Conservation (phyloP, 2,113 vertebrate genomes). For the Sisor rabdophorus region DNA sequence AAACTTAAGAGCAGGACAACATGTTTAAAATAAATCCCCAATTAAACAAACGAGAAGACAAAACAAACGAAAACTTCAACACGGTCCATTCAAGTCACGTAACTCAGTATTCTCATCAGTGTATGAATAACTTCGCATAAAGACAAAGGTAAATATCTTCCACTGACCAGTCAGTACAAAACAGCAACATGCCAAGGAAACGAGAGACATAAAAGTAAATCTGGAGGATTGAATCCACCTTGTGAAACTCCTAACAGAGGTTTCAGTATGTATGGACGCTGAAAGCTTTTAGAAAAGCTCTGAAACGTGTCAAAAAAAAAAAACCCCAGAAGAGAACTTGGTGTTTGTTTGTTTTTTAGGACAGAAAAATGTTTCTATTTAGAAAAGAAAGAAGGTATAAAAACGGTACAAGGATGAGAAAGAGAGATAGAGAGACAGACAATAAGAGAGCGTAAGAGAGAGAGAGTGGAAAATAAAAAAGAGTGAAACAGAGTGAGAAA, state of each 20-base stretch:
- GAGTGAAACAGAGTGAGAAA: too few species aligned
- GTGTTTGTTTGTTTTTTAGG: background rate
- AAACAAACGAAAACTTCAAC: slow-evolving; percentile 3
- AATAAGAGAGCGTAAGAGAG: too few species aligned
- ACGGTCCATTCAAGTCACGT: slow-evolving; percentile 34
- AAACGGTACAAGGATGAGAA: too few species aligned
- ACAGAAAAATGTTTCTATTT: background rate
- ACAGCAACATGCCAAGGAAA: slow-evolving; percentile 9
- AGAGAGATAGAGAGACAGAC: too few species aligned
- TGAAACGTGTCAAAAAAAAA: background rate
- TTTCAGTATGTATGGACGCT: background rate
- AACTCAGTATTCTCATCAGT: slow-evolving; percentile 31
- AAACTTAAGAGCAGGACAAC: slow-evolving; percentile 16
- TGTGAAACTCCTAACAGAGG: background rate
- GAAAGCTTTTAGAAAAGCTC: background rate
- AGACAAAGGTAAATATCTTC: slow-evolving; percentile 21
- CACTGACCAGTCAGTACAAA: slow-evolving; percentile 43
- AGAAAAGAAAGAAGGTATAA: too few species aligned
- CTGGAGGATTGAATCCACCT: background rate
- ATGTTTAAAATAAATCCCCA: background rate
- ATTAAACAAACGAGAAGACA: background rate
- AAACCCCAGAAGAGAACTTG: background rate
- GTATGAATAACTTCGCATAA: slow-evolving; percentile 25
- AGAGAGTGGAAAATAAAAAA: too few species aligned
- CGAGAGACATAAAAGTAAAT: background rate